These are phyloP conservation scores for Lobophora halterata DNA, from an alignment of 2,888 invertebrate genomes.

Conservation along the genomic window DNA sequence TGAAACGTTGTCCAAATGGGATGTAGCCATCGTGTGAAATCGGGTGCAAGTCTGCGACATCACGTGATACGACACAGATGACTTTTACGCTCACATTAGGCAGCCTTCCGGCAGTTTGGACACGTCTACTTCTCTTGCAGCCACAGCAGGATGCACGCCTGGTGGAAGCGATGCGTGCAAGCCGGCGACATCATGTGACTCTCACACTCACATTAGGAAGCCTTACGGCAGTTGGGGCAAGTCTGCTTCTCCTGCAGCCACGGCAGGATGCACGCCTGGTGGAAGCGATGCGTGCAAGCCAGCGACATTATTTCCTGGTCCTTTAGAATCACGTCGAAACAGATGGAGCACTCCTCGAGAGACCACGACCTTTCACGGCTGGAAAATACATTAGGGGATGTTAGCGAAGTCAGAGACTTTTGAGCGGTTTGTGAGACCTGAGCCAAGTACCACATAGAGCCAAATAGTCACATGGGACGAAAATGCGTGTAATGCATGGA, in stretches of 20 bases:
- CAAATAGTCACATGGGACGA: too few species aligned
- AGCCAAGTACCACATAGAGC: too few species aligned
- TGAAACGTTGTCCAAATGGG: conserved; percentile 68
- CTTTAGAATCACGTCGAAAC: conserved; percentile 63
- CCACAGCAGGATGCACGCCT: conserved; percentile 66
- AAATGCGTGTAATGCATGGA: too few species aligned
- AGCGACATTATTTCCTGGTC: conserved; percentile 54
- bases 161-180: conserved; percentile 71
- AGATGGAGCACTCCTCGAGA: conserved; percentile 68
- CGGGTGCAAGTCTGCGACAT: too few species aligned
- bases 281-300: conserved; percentile 68
- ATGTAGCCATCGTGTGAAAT: too few species aligned
- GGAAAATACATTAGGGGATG: conserved; percentile 13
- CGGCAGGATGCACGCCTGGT: conserved; percentile 62
- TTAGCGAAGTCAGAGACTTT: too few species aligned
- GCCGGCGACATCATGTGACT: too few species aligned
- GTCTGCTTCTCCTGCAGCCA: conserved; percentile 68
- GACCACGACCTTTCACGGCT: conserved; percentile 65
- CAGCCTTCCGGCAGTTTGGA: conserved; percentile 64
- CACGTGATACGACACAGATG: conserved; percentile 58
- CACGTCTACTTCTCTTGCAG: conserved; percentile 65
- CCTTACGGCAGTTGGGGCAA: conserved; percentile 68
- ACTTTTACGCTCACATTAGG: conserved; percentile 34
- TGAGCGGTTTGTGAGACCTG: too few species aligned
- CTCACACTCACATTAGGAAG: conserved; percentile 37